A percentile compares a stretch with the other conserved stretches of the same genome.
Evolutionary conservation across 2,888 invertebrate species (phyloP).

Genomic region (Melipona bicolor): DNA sequence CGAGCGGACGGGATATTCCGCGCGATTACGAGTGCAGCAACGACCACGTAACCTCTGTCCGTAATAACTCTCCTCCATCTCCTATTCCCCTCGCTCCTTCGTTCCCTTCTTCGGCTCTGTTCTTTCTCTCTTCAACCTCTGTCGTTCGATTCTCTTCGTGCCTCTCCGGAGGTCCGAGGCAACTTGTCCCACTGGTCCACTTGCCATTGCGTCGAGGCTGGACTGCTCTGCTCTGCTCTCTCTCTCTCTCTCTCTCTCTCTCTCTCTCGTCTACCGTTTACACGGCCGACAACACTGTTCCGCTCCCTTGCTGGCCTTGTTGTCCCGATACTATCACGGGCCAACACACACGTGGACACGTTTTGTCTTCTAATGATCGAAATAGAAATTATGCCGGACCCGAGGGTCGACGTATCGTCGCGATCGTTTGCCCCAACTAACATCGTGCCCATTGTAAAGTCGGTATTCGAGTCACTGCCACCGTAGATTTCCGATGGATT

Average conservation of each 20-base stretch:
- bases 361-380: slow-evolving; percentile 79
- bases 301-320: slow-evolving; percentile 66
- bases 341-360: slow-evolving; percentile 70
- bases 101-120: background rate
- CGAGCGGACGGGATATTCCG: slow-evolving; percentile 45
- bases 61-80: slow-evolving; percentile 64
- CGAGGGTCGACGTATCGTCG: slow-evolving; percentile 48
- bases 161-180: slow-evolving; percentile 60
- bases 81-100: slow-evolving; percentile 32
- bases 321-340: slow-evolving; percentile 70
- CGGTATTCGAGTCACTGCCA: background rate
- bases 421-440: slow-evolving; percentile 1
- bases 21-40: slow-evolving; percentile 56
- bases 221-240: slow-evolving; percentile 41
- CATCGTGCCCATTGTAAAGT: slow-evolving; percentile 30
- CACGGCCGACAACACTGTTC: slow-evolving; percentile 67
- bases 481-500: too few relatives aligned
- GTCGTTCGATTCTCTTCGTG: slow-evolving; percentile 24
- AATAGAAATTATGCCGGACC: slow-evolving; percentile 73
- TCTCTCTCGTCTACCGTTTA: slow-evolving; percentile 69
- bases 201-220: slow-evolving; percentile 52
- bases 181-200: slow-evolving; percentile 70
- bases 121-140: slow-evolving; percentile 6
- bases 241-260: too few relatives aligned
- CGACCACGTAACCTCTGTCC: slow-evolving; percentile 63